Evolutionary conservation across 2,113 vertebrate species (phyloP).

Genomic region (Hylia prasina): DNA sequence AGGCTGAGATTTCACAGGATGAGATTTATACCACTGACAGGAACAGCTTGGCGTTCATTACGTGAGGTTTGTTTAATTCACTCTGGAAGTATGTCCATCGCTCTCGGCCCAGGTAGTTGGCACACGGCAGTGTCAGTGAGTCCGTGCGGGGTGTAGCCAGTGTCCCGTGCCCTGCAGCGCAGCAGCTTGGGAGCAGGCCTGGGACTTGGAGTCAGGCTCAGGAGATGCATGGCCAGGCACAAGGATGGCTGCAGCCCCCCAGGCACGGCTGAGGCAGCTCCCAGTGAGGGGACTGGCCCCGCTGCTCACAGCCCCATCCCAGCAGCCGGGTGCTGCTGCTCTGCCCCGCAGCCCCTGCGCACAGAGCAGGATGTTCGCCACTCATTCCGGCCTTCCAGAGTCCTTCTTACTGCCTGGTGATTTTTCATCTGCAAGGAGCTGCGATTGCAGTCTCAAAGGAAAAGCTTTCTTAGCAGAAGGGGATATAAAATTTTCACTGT

Average conservation of each 20-base stretch:
- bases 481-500: slow-evolving; percentile 5
- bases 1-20: background rate
- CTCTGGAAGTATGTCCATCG: background rate
- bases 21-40: background rate
- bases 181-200: fast-evolving
- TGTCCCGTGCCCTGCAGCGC: fast-evolving
- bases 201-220: fast-evolving
- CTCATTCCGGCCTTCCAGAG: background rate
- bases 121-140: fast-evolving
- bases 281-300: fast-evolving
- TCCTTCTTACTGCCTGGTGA: background rate
- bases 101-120: background rate
- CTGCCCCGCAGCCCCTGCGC: fast-evolving
- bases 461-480: background rate
- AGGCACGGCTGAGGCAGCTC: fast-evolving
- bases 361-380: fast-evolving
- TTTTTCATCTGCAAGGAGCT: background rate
- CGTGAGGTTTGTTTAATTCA: background rate
- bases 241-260: background rate
- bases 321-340: fast-evolving
- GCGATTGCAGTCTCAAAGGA: background rate
- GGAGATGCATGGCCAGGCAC: background rate
- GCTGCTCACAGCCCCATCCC: too few species aligned
- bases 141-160: fast-evolving
- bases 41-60: background rate